Base-by-base conservation (phyloP, 2,888 invertebrate genomes). In the Diabrotica balteata region DNA sequence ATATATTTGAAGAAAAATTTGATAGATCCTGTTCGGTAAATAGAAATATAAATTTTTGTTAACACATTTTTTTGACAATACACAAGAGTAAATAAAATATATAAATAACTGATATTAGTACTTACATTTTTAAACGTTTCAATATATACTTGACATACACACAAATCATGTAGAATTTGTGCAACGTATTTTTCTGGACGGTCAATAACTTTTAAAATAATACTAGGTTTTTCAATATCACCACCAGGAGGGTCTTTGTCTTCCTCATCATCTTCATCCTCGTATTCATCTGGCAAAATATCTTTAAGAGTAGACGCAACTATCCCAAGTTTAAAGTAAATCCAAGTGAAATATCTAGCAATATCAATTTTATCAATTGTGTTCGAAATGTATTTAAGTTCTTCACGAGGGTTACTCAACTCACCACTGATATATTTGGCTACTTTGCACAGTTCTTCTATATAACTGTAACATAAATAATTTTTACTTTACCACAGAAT, bases 71-170 rank as follows among this genome's bases (percentile, higher is more conserved):
- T 17, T 17, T 17, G 17, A 17, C 17, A 17, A 17, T 17, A 17
- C 17, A 17, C 1, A 17, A 17, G 17, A 17, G 17, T 17, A 17
- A 17, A 17, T 17, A 17, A 17, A 17, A 17, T 32, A 32, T 32
- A 32, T 32, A 32, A 32, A 32, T 32, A 32, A 32, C 5, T 32
- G 32, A 32, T 32, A 2, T 32, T 32, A 32, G 32, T 46, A 78
- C 81, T 83, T 77, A 86, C 85, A 66, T 82, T 84, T 80, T 82
- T 84, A 76, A 84, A 86, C 75, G 85, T 80, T 50, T 78, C 74
- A 9, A 78, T 73, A 69, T 85, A 84, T 62, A 81, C 78, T 59
- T 82, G 75, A 11, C 82, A 80, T 7, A 85, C 64, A 50, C 82
- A 76, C 47, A 83, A 74, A 66, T 81, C 81, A 70, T 85, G 80